phyloP scores from a whole-genome alignment of 1,140 invertebrate genomes.

The Triops longicaudatus region DNA sequence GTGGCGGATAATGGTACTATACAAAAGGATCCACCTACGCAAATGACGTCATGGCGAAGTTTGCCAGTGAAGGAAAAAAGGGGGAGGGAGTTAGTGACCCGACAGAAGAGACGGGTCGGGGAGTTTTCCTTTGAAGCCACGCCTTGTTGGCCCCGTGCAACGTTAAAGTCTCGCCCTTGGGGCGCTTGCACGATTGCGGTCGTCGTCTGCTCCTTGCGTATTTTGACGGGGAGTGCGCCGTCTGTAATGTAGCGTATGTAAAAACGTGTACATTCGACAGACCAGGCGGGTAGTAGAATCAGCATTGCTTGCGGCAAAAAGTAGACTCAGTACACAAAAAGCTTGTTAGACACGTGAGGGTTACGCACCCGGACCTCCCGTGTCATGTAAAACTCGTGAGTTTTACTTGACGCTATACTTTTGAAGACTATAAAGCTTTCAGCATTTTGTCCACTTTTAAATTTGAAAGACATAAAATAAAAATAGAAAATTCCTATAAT shows the following conservation, averaged over 20 bases:
- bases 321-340: too few relatives aligned
- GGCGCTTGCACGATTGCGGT: conserved; percentile 1
- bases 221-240: conserved; percentile 1
- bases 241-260: not conserved
- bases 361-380: not conserved
- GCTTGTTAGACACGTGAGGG: not conserved
- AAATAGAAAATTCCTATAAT: too few relatives aligned
- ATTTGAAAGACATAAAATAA: too few relatives aligned
- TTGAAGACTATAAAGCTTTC: too few relatives aligned
- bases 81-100: not conserved
- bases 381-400: not conserved
- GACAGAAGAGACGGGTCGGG: not conserved
- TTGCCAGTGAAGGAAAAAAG: not conserved
- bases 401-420: not conserved
- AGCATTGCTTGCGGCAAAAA: too few relatives aligned
- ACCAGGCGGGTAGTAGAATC: too few relatives aligned
- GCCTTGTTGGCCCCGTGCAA: not conserved
- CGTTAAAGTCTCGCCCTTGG: not conserved
- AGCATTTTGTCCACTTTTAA: too few relatives aligned
- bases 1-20: not conserved
- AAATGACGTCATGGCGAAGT: not conserved
- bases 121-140: not conserved
- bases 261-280: not conserved
- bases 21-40: not conserved
- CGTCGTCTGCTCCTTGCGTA: not conserved